Conservation (phyloP, 1,140 invertebrate species). For the Andricus grossulariae region DNA sequence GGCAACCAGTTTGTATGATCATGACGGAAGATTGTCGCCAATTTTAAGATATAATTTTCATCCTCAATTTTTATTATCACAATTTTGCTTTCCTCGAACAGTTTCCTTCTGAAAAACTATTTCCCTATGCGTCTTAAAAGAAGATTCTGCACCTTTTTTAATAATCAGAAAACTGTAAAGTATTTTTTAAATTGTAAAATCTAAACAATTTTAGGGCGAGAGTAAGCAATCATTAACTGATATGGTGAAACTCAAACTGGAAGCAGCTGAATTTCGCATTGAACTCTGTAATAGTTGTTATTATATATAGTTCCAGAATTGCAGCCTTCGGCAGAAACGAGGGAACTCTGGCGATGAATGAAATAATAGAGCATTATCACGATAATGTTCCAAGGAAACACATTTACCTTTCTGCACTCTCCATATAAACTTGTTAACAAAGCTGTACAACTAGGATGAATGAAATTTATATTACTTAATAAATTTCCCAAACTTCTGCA, state of each 20-base stretch:
- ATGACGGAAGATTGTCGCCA: neutral
- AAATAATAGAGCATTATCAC: constrained; percentile 13
- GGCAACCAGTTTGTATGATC: neutral
- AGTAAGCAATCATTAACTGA: neutral
- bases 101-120: neutral
- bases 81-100: neutral
- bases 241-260: neutral
- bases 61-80: constrained; percentile 17
- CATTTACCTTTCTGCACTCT: neutral
- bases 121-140: neutral
- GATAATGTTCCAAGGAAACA: constrained; percentile 19
- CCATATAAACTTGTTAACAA: neutral
- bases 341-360: constrained; percentile 22
- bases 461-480: no score
- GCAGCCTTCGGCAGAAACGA: constrained; percentile 17
- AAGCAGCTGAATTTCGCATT: constrained; percentile 7
- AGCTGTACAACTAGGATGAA: neutral
- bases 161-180: no score
- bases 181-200: no score
- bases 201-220: no score
- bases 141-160: neutral
- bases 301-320: constrained; percentile 3
- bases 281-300: constrained; percentile 7
- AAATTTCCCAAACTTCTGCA: no score
- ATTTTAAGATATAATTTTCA: neutral